Base-by-base conservation (phyloP, 1,140 invertebrate genomes). In the Idris sp. region DNA sequence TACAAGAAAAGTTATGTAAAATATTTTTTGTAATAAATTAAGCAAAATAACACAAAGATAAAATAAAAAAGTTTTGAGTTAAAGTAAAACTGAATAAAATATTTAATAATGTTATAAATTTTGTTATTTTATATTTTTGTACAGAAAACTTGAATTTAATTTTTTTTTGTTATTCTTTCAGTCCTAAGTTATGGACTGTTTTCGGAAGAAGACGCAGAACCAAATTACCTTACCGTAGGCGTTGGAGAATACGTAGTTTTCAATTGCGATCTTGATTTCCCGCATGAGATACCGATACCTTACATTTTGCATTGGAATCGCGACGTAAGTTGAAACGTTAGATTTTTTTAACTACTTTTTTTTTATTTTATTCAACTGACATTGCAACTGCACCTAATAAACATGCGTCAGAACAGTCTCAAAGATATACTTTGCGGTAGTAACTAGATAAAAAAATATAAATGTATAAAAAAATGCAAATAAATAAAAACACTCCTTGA, bases 301-400 rank as follows among this genome's bases (percentile, higher is more conserved):
- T 97, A 97, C 84, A 92, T 95, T 72, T 90, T 98, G 18, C 92
- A 95, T 81, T 98, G 96, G 95, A 94, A 94, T 83, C 96, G 95
- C 88, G 93, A 95, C 79, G 96, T 97, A 89, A 93, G 91, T 90
- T 69, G 65, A 64, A 71, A 58, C 65, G 43, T 41, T 11, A 14
- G 16, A 35, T 68, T 67, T 69, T 22, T 56, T 54, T 31, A 56
- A 41, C 44, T 13, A 43, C n/a, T n/a, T n/a, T n/a, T 61, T 65
- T 51, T 51, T 64, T 59, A 8, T 2, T 1, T 36, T 46, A 22
- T 51, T 69, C 56, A 41, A 28, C 51, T 48, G 13, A 18, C 30
- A 31, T 46, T 61, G 41, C 61, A 41, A 26, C 48, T 61, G 49
- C 19, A 31, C 25, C 51, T 14, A 19, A 54, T 48, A 49, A 61